phyloP scores from a whole-genome alignment of 2,113 vertebrate species.

The Grammomys dolichurus region DNA sequence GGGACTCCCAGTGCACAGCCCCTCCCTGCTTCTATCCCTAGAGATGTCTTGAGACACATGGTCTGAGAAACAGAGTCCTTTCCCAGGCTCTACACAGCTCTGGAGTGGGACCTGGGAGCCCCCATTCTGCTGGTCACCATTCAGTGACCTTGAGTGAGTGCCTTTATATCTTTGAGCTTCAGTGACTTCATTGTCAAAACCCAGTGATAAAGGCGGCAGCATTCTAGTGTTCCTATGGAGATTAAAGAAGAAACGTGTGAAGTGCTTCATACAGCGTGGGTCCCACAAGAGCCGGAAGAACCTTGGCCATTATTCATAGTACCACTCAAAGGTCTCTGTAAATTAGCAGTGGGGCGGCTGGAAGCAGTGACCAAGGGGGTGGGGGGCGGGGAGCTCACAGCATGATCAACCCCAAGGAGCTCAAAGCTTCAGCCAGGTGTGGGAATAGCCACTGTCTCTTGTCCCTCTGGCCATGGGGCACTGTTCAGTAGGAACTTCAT shows the following conservation, averaged over 20 bases:
- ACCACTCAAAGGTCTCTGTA: neutral
- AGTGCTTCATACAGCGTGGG: neutral
- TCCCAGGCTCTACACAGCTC: neutral
- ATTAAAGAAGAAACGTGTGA: neutral
- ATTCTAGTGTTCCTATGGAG: neutral
- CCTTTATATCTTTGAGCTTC: constrained; percentile 9
- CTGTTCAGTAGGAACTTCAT: neutral
- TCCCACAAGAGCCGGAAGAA: neutral
- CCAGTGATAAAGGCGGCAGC: neutral
- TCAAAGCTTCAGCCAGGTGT: neutral
- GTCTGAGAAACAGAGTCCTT: neutral
- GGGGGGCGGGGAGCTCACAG: rapidly evolving
- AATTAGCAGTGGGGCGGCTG: neutral
- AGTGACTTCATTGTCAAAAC: neutral
- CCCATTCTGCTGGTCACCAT: neutral
- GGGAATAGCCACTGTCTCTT: no score
- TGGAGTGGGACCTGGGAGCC: neutral
- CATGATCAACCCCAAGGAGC: no score
- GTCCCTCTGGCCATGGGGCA: neutral
- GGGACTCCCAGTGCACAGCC: neutral
- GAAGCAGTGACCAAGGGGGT: neutral
- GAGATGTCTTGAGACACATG: neutral
- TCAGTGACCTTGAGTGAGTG: constrained; percentile 68
- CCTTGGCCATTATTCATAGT: rapidly evolving
- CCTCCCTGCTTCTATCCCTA: neutral